A percentile compares a stretch with the other conserved stretches of the same genome.
Evolutionary conservation across 1,140 invertebrate species (phyloP).

Genomic region (Lordiphosa mommai): DNA sequence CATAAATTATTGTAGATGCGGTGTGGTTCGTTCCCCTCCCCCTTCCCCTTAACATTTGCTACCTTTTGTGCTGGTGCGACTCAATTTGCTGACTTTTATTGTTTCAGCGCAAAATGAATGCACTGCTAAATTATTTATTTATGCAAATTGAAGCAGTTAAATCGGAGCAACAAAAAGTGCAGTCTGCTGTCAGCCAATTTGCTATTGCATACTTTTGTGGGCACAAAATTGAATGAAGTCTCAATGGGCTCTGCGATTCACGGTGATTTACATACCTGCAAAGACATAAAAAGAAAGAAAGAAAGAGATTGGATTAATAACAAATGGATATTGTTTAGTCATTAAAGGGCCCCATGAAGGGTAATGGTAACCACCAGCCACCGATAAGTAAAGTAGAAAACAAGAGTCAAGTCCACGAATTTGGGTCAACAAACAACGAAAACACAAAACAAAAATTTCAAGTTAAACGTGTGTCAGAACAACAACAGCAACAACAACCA

Average conservation of each 20-base stretch:
- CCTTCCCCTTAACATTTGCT: constrained; percentile 10
- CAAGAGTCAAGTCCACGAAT: constrained; percentile 54
- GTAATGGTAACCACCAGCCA: too few relatives aligned
- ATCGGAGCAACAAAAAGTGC: constrained; percentile 48
- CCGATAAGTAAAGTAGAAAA: constrained; percentile 27
- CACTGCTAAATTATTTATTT: constrained; percentile 72
- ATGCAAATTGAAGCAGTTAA: constrained; percentile 76
- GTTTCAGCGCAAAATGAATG: constrained; percentile 42
- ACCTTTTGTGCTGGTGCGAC: constrained; percentile 52
- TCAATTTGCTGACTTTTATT: constrained; percentile 71
- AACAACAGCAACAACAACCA: constrained; percentile 8
- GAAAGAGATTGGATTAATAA: constrained; percentile 21
- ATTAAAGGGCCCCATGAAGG: too few relatives aligned
- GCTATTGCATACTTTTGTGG: constrained; percentile 62
- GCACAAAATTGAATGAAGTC: constrained; percentile 45
- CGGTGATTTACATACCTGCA: constrained; percentile 50
- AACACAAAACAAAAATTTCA: constrained; percentile 25
- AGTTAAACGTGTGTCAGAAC: constrained; percentile 40
- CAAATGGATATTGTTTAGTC: constrained; percentile 16
- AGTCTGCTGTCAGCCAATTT: constrained; percentile 52
- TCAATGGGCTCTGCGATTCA: constrained; percentile 39
- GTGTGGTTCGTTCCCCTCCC: not conserved
- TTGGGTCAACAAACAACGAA: constrained; percentile 49
- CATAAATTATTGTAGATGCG: not conserved
- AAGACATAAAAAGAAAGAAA: constrained; percentile 1